Conservation (phyloP, 2,113 vertebrate species). For the Erythrolamprus reginae region DNA sequence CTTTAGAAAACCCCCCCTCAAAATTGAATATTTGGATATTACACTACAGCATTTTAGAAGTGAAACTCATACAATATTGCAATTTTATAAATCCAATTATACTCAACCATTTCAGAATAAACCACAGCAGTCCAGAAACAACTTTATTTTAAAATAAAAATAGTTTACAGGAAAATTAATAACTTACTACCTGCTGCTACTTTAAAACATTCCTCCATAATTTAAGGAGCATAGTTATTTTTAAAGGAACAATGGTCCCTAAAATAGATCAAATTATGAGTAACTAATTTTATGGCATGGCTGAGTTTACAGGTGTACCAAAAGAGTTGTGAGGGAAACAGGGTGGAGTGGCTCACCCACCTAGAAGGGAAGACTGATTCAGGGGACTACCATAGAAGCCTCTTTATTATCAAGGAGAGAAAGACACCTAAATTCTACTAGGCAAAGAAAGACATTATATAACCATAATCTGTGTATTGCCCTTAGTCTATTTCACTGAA, state of each 20-base stretch:
- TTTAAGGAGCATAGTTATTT: not conserved
- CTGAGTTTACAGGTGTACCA: not conserved
- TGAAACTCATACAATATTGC: not conserved
- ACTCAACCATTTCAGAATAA: not conserved
- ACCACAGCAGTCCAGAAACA: not conserved
- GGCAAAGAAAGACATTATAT: not conserved
- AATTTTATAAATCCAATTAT: not conserved
- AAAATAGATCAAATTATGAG: not conserved
- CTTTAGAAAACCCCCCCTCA: not conserved
- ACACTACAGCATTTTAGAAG: not conserved
- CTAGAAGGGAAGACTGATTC: not conserved
- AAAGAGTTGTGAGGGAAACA: not conserved
- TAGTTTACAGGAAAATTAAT: not conserved
- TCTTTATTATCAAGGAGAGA: not conserved
- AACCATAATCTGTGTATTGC: not conserved
- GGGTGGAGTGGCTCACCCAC: not conserved
- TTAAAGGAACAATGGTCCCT: not conserved
- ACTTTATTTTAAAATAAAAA: not conserved
- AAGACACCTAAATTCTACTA: not conserved
- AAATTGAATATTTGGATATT: not conserved
- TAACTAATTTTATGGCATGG: not conserved
- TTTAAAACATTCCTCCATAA: not conserved
- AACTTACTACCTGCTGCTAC: not conserved
- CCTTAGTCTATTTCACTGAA: not conserved
- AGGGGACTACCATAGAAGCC: not conserved